Base-by-base conservation (phyloP, 2,113 vertebrate genomes). In the Cathartes aura region DNA sequence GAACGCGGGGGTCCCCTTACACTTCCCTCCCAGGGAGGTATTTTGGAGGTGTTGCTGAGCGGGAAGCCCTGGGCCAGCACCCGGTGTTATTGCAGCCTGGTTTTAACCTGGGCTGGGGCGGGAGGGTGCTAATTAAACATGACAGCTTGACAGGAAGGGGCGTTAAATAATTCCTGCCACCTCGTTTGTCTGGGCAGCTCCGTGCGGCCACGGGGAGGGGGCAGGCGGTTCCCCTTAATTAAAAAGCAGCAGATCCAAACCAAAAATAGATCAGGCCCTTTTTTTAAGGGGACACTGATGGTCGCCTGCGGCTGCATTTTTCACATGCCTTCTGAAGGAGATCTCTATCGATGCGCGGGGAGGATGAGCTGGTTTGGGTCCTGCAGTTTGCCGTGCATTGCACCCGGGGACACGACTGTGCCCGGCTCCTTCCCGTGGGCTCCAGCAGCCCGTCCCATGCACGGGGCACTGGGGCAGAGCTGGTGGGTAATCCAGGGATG, bases 121-220 rank as follows among this genome's bases (percentile, higher is more conserved):
- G 83, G 58, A 90, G 34, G 83, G 82, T 84, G 91, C 52, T 93
- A 86, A 92, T 97, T 84, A 75, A 93, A 89, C 50, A n/a, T 9
- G 85, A 95, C 93, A 93, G 72, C 30, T 80, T 89, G 94, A 76
- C 70, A 89, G 86, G 88, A 89, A 90, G 71, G 83, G 81, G 78
- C 22, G 26, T 79, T 36, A 70, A 90, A 58, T 21, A 62, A 72
- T 38, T 70, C 63, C 73, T 87, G 89, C 63, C 64, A 82, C 81
- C 45, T 40, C 5, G 0, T 68, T 59, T 32, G 26, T 59, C 43
- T 5, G 2, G 16, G 52, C 40, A 82, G 52, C 50, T 27, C 36
- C 0, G 1, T 1, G 1, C 6, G 5, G 42, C 78, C 67, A 19
- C 0, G 3, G 29, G 23, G 29, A n/a, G 34, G 32, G 43, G 45